Conservation (phyloP, 2,888 invertebrate species). For the Nesidiocoris tenuis region DNA sequence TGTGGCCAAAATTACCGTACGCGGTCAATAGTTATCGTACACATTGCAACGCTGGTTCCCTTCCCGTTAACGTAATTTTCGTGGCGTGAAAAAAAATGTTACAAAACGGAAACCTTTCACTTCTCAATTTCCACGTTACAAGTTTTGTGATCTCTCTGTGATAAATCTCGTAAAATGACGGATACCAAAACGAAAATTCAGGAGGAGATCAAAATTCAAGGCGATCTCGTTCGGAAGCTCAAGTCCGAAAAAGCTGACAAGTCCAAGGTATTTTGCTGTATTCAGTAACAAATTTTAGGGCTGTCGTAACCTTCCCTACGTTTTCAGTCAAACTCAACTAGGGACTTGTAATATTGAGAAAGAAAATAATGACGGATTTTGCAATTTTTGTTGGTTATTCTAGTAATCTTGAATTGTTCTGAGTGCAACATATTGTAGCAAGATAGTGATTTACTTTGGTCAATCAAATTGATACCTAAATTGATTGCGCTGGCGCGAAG, state of each 20-base stretch:
- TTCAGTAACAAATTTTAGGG: too few species aligned
- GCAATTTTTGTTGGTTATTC: too few species aligned
- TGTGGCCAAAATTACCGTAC: too few species aligned
- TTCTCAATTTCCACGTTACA: slow-evolving; percentile 7
- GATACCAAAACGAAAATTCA: slow-evolving; percentile 47
- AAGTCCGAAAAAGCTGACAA: slow-evolving; percentile 77
- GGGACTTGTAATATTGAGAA: too few species aligned
- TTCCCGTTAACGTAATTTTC: background rate
- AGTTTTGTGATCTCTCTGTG: slow-evolving; percentile 12
- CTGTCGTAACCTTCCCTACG: slow-evolving; percentile 5
- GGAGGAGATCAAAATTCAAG: slow-evolving; percentile 69
- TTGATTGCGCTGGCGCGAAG: too few species aligned
- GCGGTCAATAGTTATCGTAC: too few species aligned
- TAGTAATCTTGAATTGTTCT: too few species aligned
- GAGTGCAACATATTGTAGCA: too few species aligned
- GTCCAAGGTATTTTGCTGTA: slow-evolving; percentile 59
- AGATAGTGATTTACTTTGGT: too few species aligned
- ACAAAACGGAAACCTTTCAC: slow-evolving; percentile 19
- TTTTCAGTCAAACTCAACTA: too few species aligned
- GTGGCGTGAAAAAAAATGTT: background rate
- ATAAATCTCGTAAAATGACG: slow-evolving; percentile 44
- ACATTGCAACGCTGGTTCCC: background rate
- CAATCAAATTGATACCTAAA: too few species aligned
- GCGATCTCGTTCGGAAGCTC: slow-evolving; percentile 76
- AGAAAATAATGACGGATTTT: too few species aligned